These are phyloP conservation scores for Cavia aperea DNA, from an alignment of 2,113 vertebrate genomes.

Conservation along the genomic window DNA sequence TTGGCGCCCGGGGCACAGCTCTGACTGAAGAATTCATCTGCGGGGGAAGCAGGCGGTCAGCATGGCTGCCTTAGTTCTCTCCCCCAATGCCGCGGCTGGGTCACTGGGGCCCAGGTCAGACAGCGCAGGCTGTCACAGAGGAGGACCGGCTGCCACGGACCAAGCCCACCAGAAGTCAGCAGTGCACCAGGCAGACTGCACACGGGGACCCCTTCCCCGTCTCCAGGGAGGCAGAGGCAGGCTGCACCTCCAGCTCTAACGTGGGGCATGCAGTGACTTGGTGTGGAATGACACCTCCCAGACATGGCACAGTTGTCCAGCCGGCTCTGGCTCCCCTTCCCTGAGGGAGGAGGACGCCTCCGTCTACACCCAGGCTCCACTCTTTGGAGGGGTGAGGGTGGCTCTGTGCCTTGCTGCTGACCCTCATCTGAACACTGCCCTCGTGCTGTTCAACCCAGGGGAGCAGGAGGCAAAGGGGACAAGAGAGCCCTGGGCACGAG, in stretches of 20 bases:
- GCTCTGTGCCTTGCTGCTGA: background rate
- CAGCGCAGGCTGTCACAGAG: background rate
- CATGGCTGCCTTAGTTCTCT: background rate
- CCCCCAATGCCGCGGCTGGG: background rate
- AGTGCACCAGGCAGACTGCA: background rate
- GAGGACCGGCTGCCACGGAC: background rate
- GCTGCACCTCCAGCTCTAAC: background rate
- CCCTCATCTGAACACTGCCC: background rate
- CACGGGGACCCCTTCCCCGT: background rate
- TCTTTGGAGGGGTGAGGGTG: accelerated
- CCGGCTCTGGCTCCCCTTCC: background rate
- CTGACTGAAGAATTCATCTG: background rate
- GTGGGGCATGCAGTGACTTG: background rate
- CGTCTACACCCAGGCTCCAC: background rate
- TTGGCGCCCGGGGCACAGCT: background rate
- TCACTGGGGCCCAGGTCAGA: background rate
- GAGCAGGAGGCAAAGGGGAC: background rate
- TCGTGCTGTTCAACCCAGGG: background rate
- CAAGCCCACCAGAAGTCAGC: background rate
- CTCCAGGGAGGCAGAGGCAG: background rate
- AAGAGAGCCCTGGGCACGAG: background rate
- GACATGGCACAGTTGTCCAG: background rate
- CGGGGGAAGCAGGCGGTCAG: background rate
- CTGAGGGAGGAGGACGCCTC: background rate
- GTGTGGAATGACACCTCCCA: background rate